Conservation (phyloP, 2,888 invertebrate species). For the Aphidoletes aphidimyza region DNA sequence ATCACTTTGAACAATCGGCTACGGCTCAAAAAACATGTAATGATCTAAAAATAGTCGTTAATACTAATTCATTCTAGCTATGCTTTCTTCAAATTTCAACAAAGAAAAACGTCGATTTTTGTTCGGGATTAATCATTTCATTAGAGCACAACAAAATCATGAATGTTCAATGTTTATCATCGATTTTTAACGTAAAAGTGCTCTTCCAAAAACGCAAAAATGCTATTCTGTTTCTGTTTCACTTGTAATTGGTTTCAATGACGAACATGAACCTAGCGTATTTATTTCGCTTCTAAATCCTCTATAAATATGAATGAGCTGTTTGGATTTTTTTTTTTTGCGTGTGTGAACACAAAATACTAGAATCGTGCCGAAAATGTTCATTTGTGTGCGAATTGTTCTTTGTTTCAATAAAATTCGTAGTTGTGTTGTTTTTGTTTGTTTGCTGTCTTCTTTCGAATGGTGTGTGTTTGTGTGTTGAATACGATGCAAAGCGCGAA, state of each 20-base stretch:
- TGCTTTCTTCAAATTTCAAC: not conserved
- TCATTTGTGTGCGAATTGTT: not conserved
- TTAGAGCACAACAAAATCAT: too few relatives aligned
- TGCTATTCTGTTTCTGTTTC: too few relatives aligned
- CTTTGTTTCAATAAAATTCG: slow-evolving; percentile 41
- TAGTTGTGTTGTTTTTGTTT: too few relatives aligned
- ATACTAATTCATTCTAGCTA: not conserved
- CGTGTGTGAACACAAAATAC: not conserved
- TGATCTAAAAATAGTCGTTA: slow-evolving; percentile 13
- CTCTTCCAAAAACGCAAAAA: too few relatives aligned
- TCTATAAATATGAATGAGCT: too few relatives aligned
- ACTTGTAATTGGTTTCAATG: too few relatives aligned
- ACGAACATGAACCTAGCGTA: not conserved
- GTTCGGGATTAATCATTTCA: too few relatives aligned
- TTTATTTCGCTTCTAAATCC: not conserved
- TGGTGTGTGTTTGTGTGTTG: too few relatives aligned
- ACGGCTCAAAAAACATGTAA: slow-evolving; percentile 24
- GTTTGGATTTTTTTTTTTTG: not conserved
- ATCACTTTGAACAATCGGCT: too few relatives aligned
- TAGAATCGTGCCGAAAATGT: slow-evolving; percentile 1
- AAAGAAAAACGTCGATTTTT: not conserved
- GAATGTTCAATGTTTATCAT: too few relatives aligned
- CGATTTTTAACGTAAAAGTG: too few relatives aligned
- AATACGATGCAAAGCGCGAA: not conserved
- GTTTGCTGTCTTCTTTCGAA: too few relatives aligned